phyloP scores from a whole-genome alignment of 2,888 invertebrate genomes.

The Tigriopus californicus region DNA sequence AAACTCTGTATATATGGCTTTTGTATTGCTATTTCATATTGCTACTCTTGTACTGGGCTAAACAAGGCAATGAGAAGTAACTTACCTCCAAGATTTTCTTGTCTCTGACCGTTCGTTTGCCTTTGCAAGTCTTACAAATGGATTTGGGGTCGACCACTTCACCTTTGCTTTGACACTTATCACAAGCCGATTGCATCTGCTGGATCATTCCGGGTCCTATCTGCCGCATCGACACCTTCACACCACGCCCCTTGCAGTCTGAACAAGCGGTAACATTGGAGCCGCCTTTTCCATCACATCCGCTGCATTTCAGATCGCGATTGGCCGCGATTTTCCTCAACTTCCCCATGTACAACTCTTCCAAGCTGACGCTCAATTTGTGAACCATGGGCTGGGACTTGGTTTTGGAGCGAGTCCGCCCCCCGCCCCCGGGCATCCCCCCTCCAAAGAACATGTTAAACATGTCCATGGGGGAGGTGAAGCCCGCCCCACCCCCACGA shows the following conservation, averaged over 20 bases:
- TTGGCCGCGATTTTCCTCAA: conserved; percentile 78
- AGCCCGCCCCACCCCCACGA: conserved; percentile 29
- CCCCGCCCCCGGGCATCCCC: conserved; percentile 35
- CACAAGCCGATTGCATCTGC: conserved; percentile 22
- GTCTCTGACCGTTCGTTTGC: conserved; percentile 62
- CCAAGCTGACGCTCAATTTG: conserved; percentile 71
- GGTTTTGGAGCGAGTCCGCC: conserved; percentile 36
- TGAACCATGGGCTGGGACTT: conserved; percentile 72
- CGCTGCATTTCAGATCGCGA: conserved; percentile 86
- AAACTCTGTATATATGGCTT: too few relatives aligned
- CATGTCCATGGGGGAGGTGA: conserved; percentile 90
- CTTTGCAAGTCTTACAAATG: conserved; percentile 59
- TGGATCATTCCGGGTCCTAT: conserved; percentile 37
- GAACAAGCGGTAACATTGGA: conserved; percentile 24
- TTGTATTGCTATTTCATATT: too few relatives aligned
- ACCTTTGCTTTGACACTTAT: conserved; percentile 26
- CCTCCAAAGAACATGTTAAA: conserved; percentile 94
- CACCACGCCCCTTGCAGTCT: conserved; percentile 33
- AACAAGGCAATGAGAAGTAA: too few relatives aligned
- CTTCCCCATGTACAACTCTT: conserved; percentile 84
- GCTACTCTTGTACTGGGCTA: too few relatives aligned
- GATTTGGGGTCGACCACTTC: conserved; percentile 54
- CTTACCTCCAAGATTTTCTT: conserved; percentile 57
- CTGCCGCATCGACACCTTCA: conserved; percentile 30
- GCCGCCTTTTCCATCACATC: conserved; percentile 36